Evolutionary conservation across 2,888 invertebrate species (phyloP).

Genomic region (Heliothis peltigera): DNA sequence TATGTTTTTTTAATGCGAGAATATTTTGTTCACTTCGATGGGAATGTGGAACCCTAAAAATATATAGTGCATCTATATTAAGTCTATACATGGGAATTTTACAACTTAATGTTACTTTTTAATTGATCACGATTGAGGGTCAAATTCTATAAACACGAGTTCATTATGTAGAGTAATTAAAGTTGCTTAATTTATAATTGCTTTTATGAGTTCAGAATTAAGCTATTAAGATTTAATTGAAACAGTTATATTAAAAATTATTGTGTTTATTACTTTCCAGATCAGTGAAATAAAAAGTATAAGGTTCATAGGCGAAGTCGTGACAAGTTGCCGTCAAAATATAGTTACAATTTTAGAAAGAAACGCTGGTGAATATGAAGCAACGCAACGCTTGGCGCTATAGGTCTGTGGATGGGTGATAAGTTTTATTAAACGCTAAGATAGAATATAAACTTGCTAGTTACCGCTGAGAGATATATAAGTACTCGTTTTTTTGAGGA

Average conservation of each 20-base stretch:
- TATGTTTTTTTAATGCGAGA: too few relatives aligned
- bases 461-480: not conserved
- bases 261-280: too few relatives aligned
- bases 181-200: constrained; percentile 20
- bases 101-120: constrained; percentile 12
- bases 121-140: constrained; percentile 17
- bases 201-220: constrained; percentile 25
- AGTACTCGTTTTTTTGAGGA: not conserved
- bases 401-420: too few relatives aligned
- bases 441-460: constrained; percentile 30
- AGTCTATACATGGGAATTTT: constrained; percentile 38
- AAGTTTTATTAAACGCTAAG: constrained; percentile 1
- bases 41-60: constrained; percentile 24
- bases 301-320: too few relatives aligned
- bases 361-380: too few relatives aligned
- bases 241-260: not conserved
- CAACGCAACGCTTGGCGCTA: too few relatives aligned
- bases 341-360: too few relatives aligned
- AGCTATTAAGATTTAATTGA: constrained; percentile 14
- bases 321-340: not conserved
- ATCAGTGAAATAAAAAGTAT: too few relatives aligned
- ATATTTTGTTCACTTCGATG: not conserved
- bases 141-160: constrained; percentile 15
- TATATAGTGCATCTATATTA: not conserved
- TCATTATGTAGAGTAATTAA: constrained; percentile 2